A percentile compares a stretch with the other conserved stretches of the same genome.
These are phyloP conservation scores for Darevskia mixta DNA, from an alignment of 2,797 vertebrate species.

Conservation along the genomic window DNA sequence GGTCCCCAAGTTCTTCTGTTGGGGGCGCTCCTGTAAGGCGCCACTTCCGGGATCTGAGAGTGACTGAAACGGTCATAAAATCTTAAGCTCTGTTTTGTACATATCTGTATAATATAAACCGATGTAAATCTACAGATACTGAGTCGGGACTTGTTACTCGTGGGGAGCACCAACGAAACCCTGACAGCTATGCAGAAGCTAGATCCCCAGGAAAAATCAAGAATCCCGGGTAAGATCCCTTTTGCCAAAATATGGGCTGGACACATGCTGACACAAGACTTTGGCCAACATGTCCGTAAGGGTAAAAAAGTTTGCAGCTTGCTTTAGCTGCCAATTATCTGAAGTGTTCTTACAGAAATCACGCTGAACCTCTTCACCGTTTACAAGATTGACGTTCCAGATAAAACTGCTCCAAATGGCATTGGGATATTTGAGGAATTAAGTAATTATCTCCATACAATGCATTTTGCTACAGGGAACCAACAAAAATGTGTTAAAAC, in stretches of 20 bases:
- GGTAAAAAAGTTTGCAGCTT: neutral
- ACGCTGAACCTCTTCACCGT: neutral
- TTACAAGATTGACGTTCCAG: neutral
- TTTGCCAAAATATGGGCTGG: neutral
- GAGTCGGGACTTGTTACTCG: too few species aligned
- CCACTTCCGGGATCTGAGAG: too few species aligned
- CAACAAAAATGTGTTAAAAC: constrained; percentile 7
- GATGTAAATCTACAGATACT: too few species aligned
- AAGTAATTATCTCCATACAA: constrained; percentile 18
- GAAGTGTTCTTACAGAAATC: neutral
- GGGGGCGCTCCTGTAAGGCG: too few species aligned
- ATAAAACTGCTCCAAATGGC: constrained; percentile 13
- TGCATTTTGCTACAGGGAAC: neutral
- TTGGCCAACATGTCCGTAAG: neutral
- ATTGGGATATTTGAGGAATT: constrained; percentile 13
- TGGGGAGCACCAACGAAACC: too few species aligned
- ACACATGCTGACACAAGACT: neutral
- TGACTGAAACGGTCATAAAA: too few species aligned
- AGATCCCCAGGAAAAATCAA: neutral
- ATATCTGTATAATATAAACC: too few species aligned
- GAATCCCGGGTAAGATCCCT: neutral
- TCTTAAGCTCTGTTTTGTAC: too few species aligned
- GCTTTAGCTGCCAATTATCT: neutral
- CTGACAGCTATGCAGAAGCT: too few species aligned
- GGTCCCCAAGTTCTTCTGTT: too few species aligned